These are phyloP conservation scores for Mesorhabditis sp. DNA, from an alignment of 2,888 invertebrate genomes.

Conservation along the genomic window DNA sequence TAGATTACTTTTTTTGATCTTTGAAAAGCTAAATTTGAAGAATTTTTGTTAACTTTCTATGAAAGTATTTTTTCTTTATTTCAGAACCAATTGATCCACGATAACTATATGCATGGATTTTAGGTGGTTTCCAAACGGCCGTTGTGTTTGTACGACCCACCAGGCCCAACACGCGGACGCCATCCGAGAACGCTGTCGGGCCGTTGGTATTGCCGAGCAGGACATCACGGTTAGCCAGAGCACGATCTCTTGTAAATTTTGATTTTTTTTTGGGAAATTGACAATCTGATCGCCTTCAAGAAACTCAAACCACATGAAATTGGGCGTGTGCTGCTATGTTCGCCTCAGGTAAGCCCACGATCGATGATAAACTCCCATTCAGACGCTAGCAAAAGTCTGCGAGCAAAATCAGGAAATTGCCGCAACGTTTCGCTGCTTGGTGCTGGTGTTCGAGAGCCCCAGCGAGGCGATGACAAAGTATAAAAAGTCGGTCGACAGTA, in stretches of 20 bases:
- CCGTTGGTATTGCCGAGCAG: neutral
- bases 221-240: neutral
- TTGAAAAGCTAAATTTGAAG: too few relatives aligned
- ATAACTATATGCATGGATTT: neutral
- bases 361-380: neutral
- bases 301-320: neutral
- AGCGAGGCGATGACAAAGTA: neutral
- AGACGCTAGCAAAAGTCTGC: slow-evolving; percentile 3
- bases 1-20: too few relatives aligned
- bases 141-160: neutral
- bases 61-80: too few relatives aligned
- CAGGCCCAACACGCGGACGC: neutral
- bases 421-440: neutral
- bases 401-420: neutral
- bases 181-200: neutral
- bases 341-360: neutral
- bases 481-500: neutral
- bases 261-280: slow-evolving; percentile 4
- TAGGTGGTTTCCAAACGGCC: neutral
- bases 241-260: neutral
- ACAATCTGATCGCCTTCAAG: neutral
- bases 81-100: too few relatives aligned
- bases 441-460: neutral
- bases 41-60: too few relatives aligned
- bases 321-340: neutral